Evolutionary conservation across 92 coral and sea anemone genomes (phyloP).

Genomic region (Hydrozoanthus gracilis): DNA sequence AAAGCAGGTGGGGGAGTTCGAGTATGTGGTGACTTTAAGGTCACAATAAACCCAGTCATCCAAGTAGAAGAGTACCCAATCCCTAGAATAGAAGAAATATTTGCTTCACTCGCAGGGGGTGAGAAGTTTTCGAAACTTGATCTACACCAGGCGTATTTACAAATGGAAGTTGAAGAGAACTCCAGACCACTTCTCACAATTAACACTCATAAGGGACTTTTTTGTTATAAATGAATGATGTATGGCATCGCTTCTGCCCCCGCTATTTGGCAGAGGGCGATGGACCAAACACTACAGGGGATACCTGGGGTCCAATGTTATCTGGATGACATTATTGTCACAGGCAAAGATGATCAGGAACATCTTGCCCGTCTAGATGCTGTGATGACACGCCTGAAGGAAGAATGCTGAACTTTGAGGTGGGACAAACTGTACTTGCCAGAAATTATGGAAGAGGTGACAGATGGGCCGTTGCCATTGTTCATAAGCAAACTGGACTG

Average conservation of each 20-base stretch:
- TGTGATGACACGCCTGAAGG: conserved; percentile 36
- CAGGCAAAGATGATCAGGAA: conserved; percentile 30
- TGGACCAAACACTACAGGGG: conserved; percentile 39
- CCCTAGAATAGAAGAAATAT: too few relatives aligned
- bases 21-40: too few relatives aligned
- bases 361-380: conserved; percentile 14
- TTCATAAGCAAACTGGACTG: background rate
- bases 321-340: conserved; percentile 38
- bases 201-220: conserved; percentile 4
- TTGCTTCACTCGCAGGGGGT: too few relatives aligned
- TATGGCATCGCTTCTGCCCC: conserved; percentile 37
- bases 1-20: too few relatives aligned
- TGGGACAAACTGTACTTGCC: too few relatives aligned
- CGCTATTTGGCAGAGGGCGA: conserved; percentile 37
- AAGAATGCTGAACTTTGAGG: too few relatives aligned
- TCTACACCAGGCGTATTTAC: conserved; percentile 21
- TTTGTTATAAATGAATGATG: conserved; percentile 4
- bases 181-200: conserved; percentile 5
- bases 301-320: conserved; percentile 24
- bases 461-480: background rate
- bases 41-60: too few relatives aligned
- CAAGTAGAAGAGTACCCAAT: too few relatives aligned
- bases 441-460: too few relatives aligned
- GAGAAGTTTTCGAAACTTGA: too few relatives aligned
- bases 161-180: conserved; percentile 15